These are phyloP conservation scores for Mesocentrotus franciscanus DNA, from an alignment of 53 echinoderm and acorn worm species.

Conservation along the genomic window DNA sequence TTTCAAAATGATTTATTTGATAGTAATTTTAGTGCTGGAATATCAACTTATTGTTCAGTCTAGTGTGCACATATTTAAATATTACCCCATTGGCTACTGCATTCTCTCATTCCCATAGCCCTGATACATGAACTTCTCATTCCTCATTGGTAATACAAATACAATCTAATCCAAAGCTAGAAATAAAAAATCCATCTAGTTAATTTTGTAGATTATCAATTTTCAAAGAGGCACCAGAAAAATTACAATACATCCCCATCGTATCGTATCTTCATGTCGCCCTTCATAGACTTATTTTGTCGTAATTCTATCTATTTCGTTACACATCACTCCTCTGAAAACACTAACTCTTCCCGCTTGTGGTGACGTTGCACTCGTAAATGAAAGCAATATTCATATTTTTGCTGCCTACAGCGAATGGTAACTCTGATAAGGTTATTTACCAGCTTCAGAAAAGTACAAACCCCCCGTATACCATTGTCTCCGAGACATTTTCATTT, in stretches of 20 bases:
- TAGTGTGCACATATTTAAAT: background rate
- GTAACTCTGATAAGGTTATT: slow-evolving; percentile 20
- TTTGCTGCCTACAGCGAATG: slow-evolving; percentile 46
- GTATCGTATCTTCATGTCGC: background rate
- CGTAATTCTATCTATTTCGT: background rate
- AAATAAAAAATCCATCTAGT: background rate
- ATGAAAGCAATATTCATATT: slow-evolving; percentile 57
- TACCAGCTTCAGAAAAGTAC: slow-evolving; percentile 9
- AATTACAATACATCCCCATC: background rate
- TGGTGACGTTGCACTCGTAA: background rate
- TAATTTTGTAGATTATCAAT: background rate
- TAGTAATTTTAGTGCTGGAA: background rate
- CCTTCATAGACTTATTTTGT: background rate
- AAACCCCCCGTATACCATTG: slow-evolving; percentile 2
- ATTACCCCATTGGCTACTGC: background rate
- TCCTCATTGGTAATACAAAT: background rate
- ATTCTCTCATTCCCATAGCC: too few relatives aligned
- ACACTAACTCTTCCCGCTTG: background rate
- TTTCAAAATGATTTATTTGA: background rate
- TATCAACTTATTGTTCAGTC: background rate
- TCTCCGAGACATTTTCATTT: slow-evolving; percentile 57
- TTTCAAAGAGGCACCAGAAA: background rate
- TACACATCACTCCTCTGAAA: background rate
- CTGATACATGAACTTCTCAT: background rate
- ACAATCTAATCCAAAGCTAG: background rate